A percentile compares a stretch with the other conserved stretches of the same genome.
Conservation (phyloP, 2,113 vertebrate genomes). For the Papio anubis region DNA sequence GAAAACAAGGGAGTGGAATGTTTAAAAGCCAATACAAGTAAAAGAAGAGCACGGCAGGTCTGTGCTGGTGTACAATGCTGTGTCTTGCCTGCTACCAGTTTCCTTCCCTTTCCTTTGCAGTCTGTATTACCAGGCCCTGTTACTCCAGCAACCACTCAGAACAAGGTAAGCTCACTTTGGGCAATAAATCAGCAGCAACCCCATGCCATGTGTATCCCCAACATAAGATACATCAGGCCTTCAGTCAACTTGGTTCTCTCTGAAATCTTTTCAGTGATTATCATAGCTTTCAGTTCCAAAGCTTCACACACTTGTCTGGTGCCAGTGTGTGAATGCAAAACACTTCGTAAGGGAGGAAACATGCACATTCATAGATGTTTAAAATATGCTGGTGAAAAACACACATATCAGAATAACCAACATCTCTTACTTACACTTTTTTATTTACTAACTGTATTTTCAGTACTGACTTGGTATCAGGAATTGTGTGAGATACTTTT, state of each 20-base stretch:
- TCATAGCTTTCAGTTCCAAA: background rate
- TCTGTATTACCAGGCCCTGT: background rate
- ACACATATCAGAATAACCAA: background rate
- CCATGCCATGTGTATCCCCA: background rate
- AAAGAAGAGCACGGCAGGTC: background rate
- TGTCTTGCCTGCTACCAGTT: background rate
- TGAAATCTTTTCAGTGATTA: background rate
- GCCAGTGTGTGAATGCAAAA: background rate
- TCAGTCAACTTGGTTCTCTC: background rate
- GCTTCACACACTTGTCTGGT: background rate
- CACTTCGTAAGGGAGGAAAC: background rate
- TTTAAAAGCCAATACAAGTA: background rate
- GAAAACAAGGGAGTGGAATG: background rate
- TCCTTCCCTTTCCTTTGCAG: background rate
- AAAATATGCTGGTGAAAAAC: background rate
- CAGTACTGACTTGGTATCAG: background rate
- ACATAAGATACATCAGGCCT: background rate
- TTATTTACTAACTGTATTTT: background rate
- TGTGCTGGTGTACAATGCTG: fast-evolving
- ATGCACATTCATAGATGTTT: background rate
- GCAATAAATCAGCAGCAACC: background rate
- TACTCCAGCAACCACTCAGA: background rate
- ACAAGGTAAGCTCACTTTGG: background rate
- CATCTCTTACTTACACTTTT: background rate
- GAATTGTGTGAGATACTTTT: background rate